Evolutionary conservation across 2,113 vertebrate genomes (phyloP).

Genomic region (Dromaius novaehollandiae): DNA sequence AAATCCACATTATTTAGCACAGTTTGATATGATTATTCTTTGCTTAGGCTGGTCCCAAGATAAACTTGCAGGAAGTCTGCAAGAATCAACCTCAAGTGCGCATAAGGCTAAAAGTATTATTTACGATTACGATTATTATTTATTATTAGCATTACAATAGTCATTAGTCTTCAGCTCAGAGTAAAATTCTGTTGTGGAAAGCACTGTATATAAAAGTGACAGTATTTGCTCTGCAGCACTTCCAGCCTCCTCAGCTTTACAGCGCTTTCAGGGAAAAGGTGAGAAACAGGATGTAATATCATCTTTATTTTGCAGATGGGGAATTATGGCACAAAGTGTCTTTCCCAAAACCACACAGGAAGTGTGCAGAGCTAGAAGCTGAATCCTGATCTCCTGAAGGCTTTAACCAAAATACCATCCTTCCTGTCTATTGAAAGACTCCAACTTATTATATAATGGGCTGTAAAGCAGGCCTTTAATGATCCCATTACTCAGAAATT

Average conservation of each 20-base stretch:
- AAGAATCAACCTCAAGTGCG: slow-evolving; percentile 15
- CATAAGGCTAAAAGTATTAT: slow-evolving; percentile 28
- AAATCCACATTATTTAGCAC: slow-evolving; percentile 52
- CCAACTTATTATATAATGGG: not conserved
- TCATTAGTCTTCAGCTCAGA: not conserved
- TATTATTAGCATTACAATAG: slow-evolving; percentile 11
- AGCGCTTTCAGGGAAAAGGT: slow-evolving; percentile 64
- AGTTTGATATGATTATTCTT: slow-evolving; percentile 52
- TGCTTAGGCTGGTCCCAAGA: slow-evolving; percentile 33
- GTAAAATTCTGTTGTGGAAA: not conserved
- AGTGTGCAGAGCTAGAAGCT: slow-evolving; percentile 42
- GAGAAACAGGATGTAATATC: slow-evolving; percentile 72
- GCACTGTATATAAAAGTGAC: not conserved
- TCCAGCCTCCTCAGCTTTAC: slow-evolving; percentile 55
- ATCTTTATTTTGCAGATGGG: slow-evolving; percentile 68
- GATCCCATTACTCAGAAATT: not conserved
- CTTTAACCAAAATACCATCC: slow-evolving; percentile 62
- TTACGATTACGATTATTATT: not conserved
- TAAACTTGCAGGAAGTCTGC: slow-evolving; percentile 65
- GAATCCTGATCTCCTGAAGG: slow-evolving; percentile 55
- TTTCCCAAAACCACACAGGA: slow-evolving; percentile 72
- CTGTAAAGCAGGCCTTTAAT: not conserved
- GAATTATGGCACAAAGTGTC: slow-evolving; percentile 67
- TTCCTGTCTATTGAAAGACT: slow-evolving; percentile 50
- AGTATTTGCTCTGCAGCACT: slow-evolving; percentile 41